Base-by-base conservation (phyloP, 2,797 vertebrate species). In the Gambelia wislizenii region DNA sequence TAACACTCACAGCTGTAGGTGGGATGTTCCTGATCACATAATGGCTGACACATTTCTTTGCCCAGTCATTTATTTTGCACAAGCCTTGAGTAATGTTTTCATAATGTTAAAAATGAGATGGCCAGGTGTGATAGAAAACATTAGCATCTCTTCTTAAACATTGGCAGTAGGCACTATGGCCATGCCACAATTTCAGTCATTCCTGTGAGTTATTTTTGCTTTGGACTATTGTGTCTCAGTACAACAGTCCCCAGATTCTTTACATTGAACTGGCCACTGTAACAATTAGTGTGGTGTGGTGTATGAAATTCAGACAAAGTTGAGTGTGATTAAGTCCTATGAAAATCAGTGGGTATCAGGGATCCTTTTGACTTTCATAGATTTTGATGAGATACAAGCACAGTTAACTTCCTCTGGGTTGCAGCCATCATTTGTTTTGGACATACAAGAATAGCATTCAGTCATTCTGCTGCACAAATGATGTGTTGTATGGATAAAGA, bases 41-140 rank as follows among this genome's bases (percentile, higher is more conserved):
- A 92, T 89, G 95, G 95, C 92, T 94, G 87, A 85, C 88, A 92
- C 88, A 85, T 95, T 91, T 91, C 85, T 83, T 89, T 91, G 30
- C 90, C 88, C 0, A 88, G 52, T 52, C 84, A 92, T 95, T 94
- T 91, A 22, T 89, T 67, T 86, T 86, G 70, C 87, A 59, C 76
- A 80, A 88, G 54, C 72, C 27, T 82, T 20, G 27, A 75, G 6
- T 92, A 89, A 74, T 91, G 74, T 89, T 87, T 74, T 90, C 84
- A 16, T 76, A 42, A 84, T 82, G 91, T 87, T 86, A 84, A n/a
- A 39, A 88, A 54, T 5, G 86, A 86, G 44, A 22, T 14, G 81
- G 69, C 54, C 42, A 49, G 80, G 89, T 91, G 89, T 18, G 70
- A 87, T 33, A 5, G 82, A 89, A 83, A 92, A 89, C 76, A 0